Evolutionary conservation across 2,113 vertebrate genomes (phyloP).

Genomic region (Polypterus senegalus): DNA sequence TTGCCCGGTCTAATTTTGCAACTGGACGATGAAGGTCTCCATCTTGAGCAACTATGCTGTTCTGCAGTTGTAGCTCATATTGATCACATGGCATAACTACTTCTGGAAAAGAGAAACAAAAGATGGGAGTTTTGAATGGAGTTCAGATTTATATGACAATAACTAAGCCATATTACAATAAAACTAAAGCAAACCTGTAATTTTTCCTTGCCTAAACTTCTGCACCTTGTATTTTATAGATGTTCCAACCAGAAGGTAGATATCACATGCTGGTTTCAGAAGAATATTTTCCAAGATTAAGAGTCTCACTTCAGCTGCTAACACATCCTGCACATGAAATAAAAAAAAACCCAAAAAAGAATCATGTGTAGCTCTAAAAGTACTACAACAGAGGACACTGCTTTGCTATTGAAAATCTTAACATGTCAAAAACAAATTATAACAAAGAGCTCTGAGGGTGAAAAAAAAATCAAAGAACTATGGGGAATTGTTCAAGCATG

Average conservation of each 20-base stretch:
- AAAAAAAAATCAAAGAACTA: too few species aligned
- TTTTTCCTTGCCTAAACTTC: constrained; percentile 84
- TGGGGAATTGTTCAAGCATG: background rate
- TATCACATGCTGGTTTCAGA: constrained; percentile 70
- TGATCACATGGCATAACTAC: constrained; percentile 78
- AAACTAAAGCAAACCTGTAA: constrained; percentile 61
- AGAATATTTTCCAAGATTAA: constrained; percentile 94
- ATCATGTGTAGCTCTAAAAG: too few species aligned
- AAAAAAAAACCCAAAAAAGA: background rate
- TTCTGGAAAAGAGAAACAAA: constrained; percentile 40
- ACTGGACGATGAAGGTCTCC: constrained; percentile 45
- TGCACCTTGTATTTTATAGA: constrained; percentile 78
- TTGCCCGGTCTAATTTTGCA: constrained; percentile 58
- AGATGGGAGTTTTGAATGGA: background rate
- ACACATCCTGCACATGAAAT: constrained; percentile 57
- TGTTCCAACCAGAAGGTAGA: constrained; percentile 81
- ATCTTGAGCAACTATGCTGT: constrained; percentile 37
- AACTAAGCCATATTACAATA: too few species aligned
- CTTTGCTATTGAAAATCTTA: too few species aligned
- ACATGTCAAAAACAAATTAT: too few species aligned
- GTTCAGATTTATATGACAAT: too few species aligned
- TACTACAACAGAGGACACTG: too few species aligned
- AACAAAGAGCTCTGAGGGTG: too few species aligned
- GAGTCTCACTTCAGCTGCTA: constrained; percentile 77
- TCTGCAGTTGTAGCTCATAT: constrained; percentile 81